Base-by-base conservation (phyloP, 2,888 invertebrate species). In the Meganola albula region DNA sequence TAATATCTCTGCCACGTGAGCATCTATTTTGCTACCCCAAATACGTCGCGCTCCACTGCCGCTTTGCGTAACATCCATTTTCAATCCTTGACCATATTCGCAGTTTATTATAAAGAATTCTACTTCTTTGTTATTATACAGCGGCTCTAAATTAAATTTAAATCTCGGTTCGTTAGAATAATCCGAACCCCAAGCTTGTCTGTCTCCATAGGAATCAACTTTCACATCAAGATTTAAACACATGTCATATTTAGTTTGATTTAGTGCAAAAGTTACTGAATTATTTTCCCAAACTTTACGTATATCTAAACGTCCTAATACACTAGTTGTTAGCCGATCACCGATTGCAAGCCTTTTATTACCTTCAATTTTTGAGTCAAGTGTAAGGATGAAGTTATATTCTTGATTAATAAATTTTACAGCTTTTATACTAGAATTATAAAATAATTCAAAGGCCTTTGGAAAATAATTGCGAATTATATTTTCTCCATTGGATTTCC, bases 391-490 rank as follows among this genome's bases (percentile, higher is more conserved):
- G 20, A 46, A 30, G 10, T 31, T 26, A 14, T 52, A 37, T 12
- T 43, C 25, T 10, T 53, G 51, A 12, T 48, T 55, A n/a, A 55
- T 28, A 24, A 65, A 53, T 24, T 41, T 53, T n/a, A 65, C 48
- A 12, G 24, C 3, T 2, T 47, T 37, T n/a, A 34, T 31, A 12
- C n/a, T n/a, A n/a, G n/a, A n/a, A n/a, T 51, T 48, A 1, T 60
- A 44, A 1, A 69, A 54, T 0, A 37, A 28, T 18, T 51, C 49
- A 18, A 68, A 50, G 4, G 36, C 12, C 10, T 12, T 8, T 6
- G 66, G 68, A 11, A 69, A 65, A 31, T 44, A 31, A 5, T 41
- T 53, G 1, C 12, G 27, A 1, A 64, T 40, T 2, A 64, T 34
- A 10, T 53, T 44, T 14, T 40, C 42, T 10, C 33, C 44, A 3